Conservation (phyloP, 2,113 vertebrate species). For the Romanogobio albipinnatus region DNA sequence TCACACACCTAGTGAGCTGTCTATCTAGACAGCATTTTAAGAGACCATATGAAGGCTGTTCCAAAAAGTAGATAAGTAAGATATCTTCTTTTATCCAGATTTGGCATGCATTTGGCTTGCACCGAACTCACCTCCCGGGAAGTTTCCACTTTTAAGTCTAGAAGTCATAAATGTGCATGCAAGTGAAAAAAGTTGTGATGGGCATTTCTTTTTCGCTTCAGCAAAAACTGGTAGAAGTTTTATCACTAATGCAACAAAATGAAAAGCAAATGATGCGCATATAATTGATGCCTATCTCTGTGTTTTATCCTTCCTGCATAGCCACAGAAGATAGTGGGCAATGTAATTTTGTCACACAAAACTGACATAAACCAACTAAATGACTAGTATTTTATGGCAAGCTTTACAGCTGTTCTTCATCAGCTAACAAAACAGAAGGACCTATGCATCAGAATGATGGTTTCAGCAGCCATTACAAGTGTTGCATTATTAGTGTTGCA, state of each 20-base stretch:
- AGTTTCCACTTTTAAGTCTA: background rate
- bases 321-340: background rate
- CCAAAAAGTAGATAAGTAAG: background rate
- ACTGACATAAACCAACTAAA: too few species aligned
- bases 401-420: too few species aligned
- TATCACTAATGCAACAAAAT: background rate
- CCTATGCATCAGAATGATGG: too few species aligned
- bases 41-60: background rate
- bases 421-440: too few species aligned
- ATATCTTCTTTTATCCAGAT: background rate
- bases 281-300: background rate
- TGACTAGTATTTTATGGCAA: too few species aligned
- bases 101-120: too few species aligned
- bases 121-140: background rate
- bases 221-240: background rate
- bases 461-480: background rate
- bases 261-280: background rate
- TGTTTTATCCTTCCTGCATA: background rate
- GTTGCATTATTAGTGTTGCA: background rate
- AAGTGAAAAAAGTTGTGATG: background rate
- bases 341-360: background rate
- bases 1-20: background rate
- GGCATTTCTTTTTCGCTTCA: background rate
- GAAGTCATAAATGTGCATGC: background rate
- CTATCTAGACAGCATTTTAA: conserved; percentile 45